Conservation (phyloP, 2,113 vertebrate genomes). For the Gila orcuttii region DNA sequence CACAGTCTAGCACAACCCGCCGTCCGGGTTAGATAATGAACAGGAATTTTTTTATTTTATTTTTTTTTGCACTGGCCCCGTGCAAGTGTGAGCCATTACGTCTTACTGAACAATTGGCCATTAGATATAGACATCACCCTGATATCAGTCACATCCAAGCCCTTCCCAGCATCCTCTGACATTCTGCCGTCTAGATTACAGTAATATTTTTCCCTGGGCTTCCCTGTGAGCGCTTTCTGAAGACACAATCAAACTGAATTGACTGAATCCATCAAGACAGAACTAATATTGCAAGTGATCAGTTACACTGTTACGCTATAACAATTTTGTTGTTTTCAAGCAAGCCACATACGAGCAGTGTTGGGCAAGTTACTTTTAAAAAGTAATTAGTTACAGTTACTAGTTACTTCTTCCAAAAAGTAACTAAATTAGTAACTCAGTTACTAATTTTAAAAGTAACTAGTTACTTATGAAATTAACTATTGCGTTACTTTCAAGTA, state of each 20-base stretch:
- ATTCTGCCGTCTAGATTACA: constrained; percentile 23
- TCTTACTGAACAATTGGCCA: constrained; percentile 38
- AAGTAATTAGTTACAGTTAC: no score
- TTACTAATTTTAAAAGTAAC: no score
- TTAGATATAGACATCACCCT: constrained; percentile 56
- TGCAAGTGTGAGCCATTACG: constrained; percentile 25
- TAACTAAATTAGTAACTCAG: no score
- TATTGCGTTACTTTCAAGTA: no score
- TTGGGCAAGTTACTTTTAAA: no score
- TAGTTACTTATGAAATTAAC: no score
- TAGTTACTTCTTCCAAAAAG: no score
- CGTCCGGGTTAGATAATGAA: neutral
- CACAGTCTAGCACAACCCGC: no score
- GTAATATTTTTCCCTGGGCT: constrained; percentile 38
- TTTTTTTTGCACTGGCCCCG: constrained; percentile 29
- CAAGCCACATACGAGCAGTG: neutral
- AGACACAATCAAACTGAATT: constrained; percentile 34
- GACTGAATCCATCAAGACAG: constrained; percentile 40
- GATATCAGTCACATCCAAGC: constrained; percentile 58
- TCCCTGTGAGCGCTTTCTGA: constrained; percentile 11
- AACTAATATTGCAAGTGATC: constrained; percentile 34
- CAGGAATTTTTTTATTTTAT: neutral
- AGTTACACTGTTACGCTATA: neutral
- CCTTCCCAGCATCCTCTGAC: constrained; percentile 29
- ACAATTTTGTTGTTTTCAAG: neutral